Evolutionary conservation across 1,140 invertebrate species (phyloP), one percentile per base, ranked within the genome.

Genomic region (Archegozetes longisetosus): DNA sequence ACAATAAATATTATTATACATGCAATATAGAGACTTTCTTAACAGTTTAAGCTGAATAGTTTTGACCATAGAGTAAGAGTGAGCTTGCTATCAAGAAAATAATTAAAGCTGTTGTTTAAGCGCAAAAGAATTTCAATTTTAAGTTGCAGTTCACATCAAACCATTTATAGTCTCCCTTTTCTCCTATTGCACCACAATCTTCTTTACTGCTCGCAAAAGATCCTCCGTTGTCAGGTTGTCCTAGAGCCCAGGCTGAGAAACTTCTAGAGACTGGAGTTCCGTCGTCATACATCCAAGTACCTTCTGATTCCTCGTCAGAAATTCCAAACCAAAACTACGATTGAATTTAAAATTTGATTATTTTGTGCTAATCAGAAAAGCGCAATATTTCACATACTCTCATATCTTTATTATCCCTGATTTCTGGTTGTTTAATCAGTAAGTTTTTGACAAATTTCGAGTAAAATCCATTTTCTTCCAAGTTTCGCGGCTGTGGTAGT

Each of bases 211-310:
- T 29, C 9, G 32, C 14, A 20, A 13, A 26, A 22, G 14, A 12
- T 48, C 55, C 55, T 22, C 55, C 55, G 28, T 57, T 57, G 22
- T 57, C 55, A 9, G 55, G 55, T 22, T 57, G 55, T 22, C 26
- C 55, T 12, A 47, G 12, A n/a, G 55, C 55, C 55, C 55, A 57
- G 14, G 55, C 55, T 6, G 55, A 57, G 55, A 57, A 52, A 52
- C 9, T 57, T 4, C 46, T 28, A 12, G 55, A 57, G 12, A 57
- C 55, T 28, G 28, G 55, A 27, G 3, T 51, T 13, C 32, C 55
- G 27, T 57, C 55, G 32, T 57, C 55, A 26, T 53, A 57, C 29
- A 23, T 17, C 55, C 55, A 57, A 28, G 3, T 14, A 9, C 32
- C 55, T 22, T 57, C 55, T 12, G 9, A 12, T n/a, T 53, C 28